These are phyloP conservation scores for Pterois miles DNA, from an alignment of 2,797 vertebrate species.

Conservation along the genomic window DNA sequence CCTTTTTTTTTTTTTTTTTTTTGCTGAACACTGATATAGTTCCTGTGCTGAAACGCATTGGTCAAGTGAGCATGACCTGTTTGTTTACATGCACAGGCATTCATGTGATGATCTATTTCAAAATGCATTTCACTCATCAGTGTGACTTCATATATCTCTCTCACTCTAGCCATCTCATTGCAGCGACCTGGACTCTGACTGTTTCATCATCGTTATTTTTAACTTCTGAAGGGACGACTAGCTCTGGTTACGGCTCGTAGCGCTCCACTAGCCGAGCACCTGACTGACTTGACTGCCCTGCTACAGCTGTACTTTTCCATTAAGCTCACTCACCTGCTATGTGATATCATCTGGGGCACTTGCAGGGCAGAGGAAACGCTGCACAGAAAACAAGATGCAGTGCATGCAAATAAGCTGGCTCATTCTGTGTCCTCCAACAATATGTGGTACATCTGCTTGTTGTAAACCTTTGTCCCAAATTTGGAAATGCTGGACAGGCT, in stretches of 20 bases:
- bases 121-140: conserved; percentile 29
- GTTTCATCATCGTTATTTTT: conserved; percentile 80
- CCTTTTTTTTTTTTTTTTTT: neutral
- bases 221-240: conserved; percentile 62
- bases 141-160: conserved; percentile 21
- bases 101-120: conserved; percentile 22
- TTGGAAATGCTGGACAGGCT: neutral
- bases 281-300: conserved; percentile 47
- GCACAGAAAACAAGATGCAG: neutral
- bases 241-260: conserved; percentile 77
- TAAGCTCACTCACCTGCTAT: conserved; percentile 49
- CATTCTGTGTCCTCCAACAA: neutral
- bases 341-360: conserved; percentile 45
- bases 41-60: neutral
- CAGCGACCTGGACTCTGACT: conserved; percentile 44
- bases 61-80: neutral
- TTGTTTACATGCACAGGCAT: conserved; percentile 36
- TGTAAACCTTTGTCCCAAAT: neutral
- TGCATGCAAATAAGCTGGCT: conserved; percentile 16
- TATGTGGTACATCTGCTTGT: neutral
- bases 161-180: neutral
- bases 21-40: neutral
- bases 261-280: conserved; percentile 38
- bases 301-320: conserved; percentile 75
- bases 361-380: conserved; percentile 14